A percentile compares a stretch with the other conserved stretches of the same genome.
Conservation (phyloP, 2,113 vertebrate genomes). For the Thalassoma bifasciatum region DNA sequence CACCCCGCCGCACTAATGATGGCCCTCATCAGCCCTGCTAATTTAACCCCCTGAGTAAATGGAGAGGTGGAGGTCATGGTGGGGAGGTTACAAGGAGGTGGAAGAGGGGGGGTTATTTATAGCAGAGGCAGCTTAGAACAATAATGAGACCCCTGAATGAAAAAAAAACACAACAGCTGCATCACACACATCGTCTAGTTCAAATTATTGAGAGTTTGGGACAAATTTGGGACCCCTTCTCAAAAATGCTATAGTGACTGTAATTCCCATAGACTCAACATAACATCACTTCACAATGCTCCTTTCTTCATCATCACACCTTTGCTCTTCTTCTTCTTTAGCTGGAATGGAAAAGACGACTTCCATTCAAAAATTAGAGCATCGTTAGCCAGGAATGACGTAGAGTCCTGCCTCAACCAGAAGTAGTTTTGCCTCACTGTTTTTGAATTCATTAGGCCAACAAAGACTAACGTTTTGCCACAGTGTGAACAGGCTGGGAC, state of each 20-base stretch:
- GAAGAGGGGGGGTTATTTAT: slow-evolving; percentile 29
- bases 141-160: slow-evolving; percentile 47
- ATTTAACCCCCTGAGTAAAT: slow-evolving; percentile 70
- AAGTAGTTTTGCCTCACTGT: too few species aligned
- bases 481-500: too few species aligned
- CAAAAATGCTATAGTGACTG: slow-evolving; percentile 44
- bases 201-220: slow-evolving; percentile 73
- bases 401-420: not conserved
- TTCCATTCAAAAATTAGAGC: slow-evolving; percentile 63
- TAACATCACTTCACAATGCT: not conserved
- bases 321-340: slow-evolving; percentile 34
- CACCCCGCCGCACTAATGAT: slow-evolving; percentile 56
- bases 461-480: too few species aligned
- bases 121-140: slow-evolving; percentile 49
- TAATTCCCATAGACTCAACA: slow-evolving; percentile 34
- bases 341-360: slow-evolving; percentile 56
- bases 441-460: too few species aligned
- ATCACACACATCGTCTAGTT: slow-evolving; percentile 58
- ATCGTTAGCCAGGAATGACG: slow-evolving; percentile 47
- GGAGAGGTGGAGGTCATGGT: slow-evolving; percentile 52
- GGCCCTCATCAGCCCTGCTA: slow-evolving; percentile 56
- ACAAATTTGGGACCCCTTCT: slow-evolving; percentile 2
- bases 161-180: not conserved
- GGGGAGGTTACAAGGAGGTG: not conserved
- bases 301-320: slow-evolving; percentile 2